Percentiles rank a stretch among this genome's conserved stretches.
Conservation (phyloP, 2,797 vertebrate genomes). For the Allobates femoralis region DNA sequence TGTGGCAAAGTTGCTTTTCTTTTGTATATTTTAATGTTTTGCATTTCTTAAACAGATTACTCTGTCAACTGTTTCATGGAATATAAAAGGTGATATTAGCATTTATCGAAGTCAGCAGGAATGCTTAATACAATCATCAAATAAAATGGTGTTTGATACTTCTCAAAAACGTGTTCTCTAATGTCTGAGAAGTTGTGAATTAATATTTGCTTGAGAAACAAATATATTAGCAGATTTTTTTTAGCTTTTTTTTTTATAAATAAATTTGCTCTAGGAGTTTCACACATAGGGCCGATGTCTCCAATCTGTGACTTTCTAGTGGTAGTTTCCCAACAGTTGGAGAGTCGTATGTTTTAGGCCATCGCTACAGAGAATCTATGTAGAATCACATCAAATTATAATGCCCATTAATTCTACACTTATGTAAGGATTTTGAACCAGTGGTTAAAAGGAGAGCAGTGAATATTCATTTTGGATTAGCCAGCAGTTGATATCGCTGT, state of each 20-base stretch:
- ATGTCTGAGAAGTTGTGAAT: constrained; percentile 23
- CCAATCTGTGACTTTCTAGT: not conserved
- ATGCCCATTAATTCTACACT: no score
- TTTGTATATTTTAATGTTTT: constrained; percentile 45
- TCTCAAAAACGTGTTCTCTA: constrained; percentile 28
- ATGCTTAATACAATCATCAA: constrained; percentile 52
- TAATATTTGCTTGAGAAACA: constrained; percentile 42
- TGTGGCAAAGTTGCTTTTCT: constrained; percentile 59
- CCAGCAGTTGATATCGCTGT: no score
- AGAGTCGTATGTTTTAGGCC: not conserved
- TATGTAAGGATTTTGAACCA: no score
- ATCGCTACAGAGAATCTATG: no score
- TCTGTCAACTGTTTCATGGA: constrained; percentile 43
- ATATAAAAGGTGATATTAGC: constrained; percentile 52
- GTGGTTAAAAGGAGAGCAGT: no score
- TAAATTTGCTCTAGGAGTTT: not conserved
- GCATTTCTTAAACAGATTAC: constrained; percentile 53
- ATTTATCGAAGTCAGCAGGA: constrained; percentile 44
- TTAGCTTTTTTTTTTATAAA: not conserved
- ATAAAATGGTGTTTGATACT: constrained; percentile 38
- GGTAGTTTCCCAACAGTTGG: not conserved
- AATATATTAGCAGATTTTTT: not conserved
- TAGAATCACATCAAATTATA: no score
- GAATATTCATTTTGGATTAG: no score
- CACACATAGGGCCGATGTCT: not conserved